Evolutionary conservation across 2,113 vertebrate genomes (phyloP).

Genomic region (Montifringilla adamsi): DNA sequence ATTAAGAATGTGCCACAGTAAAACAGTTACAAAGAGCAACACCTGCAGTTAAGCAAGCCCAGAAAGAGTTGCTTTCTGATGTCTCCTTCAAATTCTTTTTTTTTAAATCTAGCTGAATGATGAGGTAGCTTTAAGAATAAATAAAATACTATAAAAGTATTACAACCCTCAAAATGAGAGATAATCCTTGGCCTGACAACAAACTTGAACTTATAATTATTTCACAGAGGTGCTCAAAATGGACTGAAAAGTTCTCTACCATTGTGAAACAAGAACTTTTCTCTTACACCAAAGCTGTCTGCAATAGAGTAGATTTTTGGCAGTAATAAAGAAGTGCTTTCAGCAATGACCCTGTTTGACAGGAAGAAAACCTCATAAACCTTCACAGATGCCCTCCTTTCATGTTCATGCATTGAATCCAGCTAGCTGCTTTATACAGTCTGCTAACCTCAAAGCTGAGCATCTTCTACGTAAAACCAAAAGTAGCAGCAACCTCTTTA

Average conservation of each 20-base stretch:
- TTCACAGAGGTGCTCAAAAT: neutral
- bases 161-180: neutral
- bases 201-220: neutral
- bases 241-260: neutral
- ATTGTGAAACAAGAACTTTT: neutral
- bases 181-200: neutral
- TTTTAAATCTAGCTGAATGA: neutral
- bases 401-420: neutral
- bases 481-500: neutral
- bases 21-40: neutral
- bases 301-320: neutral
- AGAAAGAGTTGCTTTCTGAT: neutral
- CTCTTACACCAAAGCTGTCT: neutral
- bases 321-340: neutral
- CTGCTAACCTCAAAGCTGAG: neutral
- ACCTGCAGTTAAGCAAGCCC: neutral
- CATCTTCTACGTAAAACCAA: neutral
- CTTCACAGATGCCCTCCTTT: neutral
- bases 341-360: neutral
- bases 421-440: neutral
- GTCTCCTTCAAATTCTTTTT: neutral
- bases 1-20: neutral
- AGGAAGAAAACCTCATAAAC: neutral
- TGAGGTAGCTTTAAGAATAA: neutral
- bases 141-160: neutral